Evolutionary conservation across 2,888 invertebrate genomes (phyloP).

Genomic region (Ophion obscuratus): DNA sequence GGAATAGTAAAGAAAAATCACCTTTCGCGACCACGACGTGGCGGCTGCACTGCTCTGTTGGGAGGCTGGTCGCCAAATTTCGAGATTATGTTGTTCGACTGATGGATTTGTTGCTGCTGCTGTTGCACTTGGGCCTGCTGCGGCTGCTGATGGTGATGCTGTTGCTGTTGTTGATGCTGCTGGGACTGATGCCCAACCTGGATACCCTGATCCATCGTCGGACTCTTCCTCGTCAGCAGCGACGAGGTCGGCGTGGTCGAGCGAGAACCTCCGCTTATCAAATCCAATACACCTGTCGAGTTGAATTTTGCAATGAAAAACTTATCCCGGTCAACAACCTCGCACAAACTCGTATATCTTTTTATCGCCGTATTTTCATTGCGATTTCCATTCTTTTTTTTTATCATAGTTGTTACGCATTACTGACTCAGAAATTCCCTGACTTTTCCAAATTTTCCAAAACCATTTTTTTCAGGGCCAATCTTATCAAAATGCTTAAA

Average conservation of each 20-base stretch:
- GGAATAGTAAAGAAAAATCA: slow-evolving; percentile 63
- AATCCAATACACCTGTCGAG: slow-evolving; percentile 87
- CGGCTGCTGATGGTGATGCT: slow-evolving; percentile 82
- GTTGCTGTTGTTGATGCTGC: slow-evolving; percentile 81
- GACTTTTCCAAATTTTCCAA: no score
- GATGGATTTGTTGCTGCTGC: slow-evolving; percentile 85
- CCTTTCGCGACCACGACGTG: slow-evolving; percentile 81
- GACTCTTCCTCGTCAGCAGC: slow-evolving; percentile 90
- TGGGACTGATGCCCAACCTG: slow-evolving; percentile 87
- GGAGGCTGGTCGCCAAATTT: slow-evolving; percentile 78
- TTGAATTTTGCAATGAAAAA: neutral
- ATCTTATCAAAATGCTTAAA: no score
- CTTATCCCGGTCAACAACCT: neutral
- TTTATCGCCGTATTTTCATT: neutral
- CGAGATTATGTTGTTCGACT: slow-evolving; percentile 81
- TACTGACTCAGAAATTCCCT: no score
- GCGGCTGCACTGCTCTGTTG: slow-evolving; percentile 77
- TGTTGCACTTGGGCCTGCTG: slow-evolving; percentile 82
- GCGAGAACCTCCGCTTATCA: slow-evolving; percentile 91
- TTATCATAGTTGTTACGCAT: no score
- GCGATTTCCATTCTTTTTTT: neutral
- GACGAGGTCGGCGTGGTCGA: slow-evolving; percentile 92
- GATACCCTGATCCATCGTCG: slow-evolving; percentile 93
- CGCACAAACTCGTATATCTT: neutral
- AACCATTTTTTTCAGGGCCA: no score